Base-by-base conservation (phyloP, 2,888 invertebrate species). In the Lamproptera curius region DNA sequence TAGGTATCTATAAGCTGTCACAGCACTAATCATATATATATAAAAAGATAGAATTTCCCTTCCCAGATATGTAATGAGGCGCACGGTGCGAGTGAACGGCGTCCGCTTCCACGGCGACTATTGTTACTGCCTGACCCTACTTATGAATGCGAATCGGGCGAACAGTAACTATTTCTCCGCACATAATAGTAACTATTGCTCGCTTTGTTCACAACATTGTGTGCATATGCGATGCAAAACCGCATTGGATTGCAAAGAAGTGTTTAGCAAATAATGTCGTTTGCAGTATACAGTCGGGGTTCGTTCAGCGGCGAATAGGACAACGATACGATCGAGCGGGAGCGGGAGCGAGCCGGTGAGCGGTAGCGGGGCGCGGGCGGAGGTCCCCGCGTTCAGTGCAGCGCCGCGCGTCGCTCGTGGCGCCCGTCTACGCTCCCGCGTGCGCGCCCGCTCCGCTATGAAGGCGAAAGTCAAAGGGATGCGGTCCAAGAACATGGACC, bases 401-500 rank as follows among this genome's bases (percentile, higher is more conserved):
- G 66, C 69, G 69, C 59, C 63, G 71, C 69, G 74, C 68, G 62
- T 62, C 72, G 70, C 70, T 72, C 55, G 58, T 51, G 46, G 34
- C 57, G 58, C 70, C 57, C 60, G 70, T 64, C 56, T 17, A 54
- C 73, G 76, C 76, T 69, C 42, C 59, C 82, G 80, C 83, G 67
- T 51, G 63, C 73, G 77, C 74, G 66, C 56, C 64, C 67, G 61
- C 63, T 68, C 67, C 61, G 74, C 75, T 70, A 68, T 76, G 56
- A 84, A 84, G 52, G 56, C 55, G n/a, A 70, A 66, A 69, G 63
- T 63, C 42, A 80, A 77, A 62, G 78, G 80, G 49, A 73, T 76
- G 40, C 65, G 81, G 17, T 70, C 78, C 36, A 83, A 84, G 54
- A 83, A 85, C 53, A 82, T 84, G 82, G 84, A 86, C 56, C 85